Percentiles rank a stretch among this genome's conserved stretches.
These are phyloP conservation scores for Coleophora flavipennella DNA, from an alignment of 2,888 invertebrate species.

Conservation along the genomic window DNA sequence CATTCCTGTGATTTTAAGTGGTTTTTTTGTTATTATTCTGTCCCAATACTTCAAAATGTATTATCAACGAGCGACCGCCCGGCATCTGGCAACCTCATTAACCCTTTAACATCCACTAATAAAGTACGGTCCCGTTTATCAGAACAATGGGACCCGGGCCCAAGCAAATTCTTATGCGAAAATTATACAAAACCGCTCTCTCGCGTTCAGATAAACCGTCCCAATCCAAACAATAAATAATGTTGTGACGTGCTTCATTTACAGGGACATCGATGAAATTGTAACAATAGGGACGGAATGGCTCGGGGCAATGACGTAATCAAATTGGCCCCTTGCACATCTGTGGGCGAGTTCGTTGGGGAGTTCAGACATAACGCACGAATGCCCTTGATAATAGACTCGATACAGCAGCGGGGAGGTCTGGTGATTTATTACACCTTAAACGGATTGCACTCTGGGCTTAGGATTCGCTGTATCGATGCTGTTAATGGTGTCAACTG, in stretches of 20 bases:
- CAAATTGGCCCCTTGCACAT: conserved; percentile 47
- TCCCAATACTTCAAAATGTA: no score
- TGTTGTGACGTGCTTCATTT: conserved; percentile 34
- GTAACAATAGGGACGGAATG: conserved; percentile 29
- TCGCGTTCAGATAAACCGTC: neutral
- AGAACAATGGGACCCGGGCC: neutral
- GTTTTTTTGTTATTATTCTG: no score
- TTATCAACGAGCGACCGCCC: no score
- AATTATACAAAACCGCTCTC: conserved; percentile 2
- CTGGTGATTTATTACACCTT: conserved; percentile 61
- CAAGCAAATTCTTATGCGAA: neutral
- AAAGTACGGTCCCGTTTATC: conserved; percentile 6
- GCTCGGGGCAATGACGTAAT: conserved; percentile 47
- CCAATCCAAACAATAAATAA: conserved; percentile 25
- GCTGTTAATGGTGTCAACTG: conserved; percentile 2
- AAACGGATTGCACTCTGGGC: conserved; percentile 52
- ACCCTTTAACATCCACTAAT: no score
- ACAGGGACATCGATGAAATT: conserved; percentile 25
- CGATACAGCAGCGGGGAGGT: conserved; percentile 30
- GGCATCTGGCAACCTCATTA: no score
- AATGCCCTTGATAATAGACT: conserved; percentile 50
- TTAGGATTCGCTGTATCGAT: conserved; percentile 31
- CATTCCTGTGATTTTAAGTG: no score
- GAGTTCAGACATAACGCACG: conserved; percentile 37
- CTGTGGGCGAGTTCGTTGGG: conserved; percentile 27